Evolutionary conservation across 2,113 vertebrate genomes (phyloP), one percentile per base, ranked within the genome.

Genomic region (Dromaius novaehollandiae): DNA sequence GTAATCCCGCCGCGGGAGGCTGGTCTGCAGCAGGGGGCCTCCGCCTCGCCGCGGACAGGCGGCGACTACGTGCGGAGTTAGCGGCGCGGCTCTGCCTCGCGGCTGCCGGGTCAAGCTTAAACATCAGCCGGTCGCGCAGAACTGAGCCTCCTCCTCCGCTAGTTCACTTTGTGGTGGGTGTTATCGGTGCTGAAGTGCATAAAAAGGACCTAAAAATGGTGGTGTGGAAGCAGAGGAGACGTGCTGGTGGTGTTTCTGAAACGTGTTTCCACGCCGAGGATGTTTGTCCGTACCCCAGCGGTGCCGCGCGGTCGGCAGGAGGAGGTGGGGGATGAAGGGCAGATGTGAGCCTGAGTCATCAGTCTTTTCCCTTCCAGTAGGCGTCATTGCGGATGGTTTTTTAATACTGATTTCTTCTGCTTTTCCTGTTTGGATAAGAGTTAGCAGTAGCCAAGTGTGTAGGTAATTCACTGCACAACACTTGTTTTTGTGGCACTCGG

Each of bases 331-430:
- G 92, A 18, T 89, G 93, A 96, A 95, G 94, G 94, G 88, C 88
- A 95, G 88, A 83, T 95, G 76, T 65, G 64, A 96, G 86, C 83
- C 91, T 97, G 94, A 95, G 80, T 96, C 96, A 97, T 95, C 93
- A 89, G 65, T 89, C 90, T 73, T 85, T 82, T 86, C 58, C 42
- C 42, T 96, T 95, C 73, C 93, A 95, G 95, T 95, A 97, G 96
- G 92, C 96, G 92, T 96, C 95, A 95, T 95, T 96, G 89, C n/a
- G 26, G 80, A 88, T 93, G 88, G 88, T 60, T 84, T 93, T 88
- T 74, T 76, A 88, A 90, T 86, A 91, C 69, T 55, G 20, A 63
- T 91, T 81, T 93, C n/a, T 17, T 85, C 90, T 82, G 69, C 64
- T 83, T 34, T 93, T 91, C 25, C 42, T 91, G 9, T 65, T 91